phyloP scores from a whole-genome alignment of 2,113 vertebrate species.

The Neolamprologus sp. region DNA sequence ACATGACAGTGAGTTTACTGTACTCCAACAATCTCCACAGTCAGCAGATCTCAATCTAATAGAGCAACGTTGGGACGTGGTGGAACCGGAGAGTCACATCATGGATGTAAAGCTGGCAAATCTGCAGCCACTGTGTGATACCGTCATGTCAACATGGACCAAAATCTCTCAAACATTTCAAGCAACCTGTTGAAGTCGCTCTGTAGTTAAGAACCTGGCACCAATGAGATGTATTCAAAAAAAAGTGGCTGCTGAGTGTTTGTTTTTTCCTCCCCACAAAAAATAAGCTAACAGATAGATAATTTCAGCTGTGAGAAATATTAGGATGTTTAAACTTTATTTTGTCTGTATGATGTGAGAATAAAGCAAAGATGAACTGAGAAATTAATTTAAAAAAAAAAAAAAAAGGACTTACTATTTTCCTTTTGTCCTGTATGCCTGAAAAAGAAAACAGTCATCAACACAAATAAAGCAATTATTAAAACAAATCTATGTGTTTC shows the following conservation, averaged over 20 bases:
- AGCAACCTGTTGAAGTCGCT: neutral
- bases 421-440: slow-evolving; percentile 44
- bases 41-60: neutral
- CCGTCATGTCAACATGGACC: neutral
- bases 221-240: neutral
- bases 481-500: neutral
- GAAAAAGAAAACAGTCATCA: neutral
- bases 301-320: neutral
- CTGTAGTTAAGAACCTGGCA: neutral
- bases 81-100: neutral
- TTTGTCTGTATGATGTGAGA: neutral
- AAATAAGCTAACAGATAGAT: neutral
- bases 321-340: neutral
- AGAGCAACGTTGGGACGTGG: neutral
- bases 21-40: neutral
- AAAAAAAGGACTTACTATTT: neutral
- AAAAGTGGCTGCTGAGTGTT: neutral
- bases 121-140: neutral
- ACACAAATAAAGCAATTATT: neutral
- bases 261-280: neutral
- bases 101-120: neutral
- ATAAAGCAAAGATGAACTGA: neutral
- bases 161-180: neutral
- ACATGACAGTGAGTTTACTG: neutral
- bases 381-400: neutral